These are phyloP conservation scores for Drosophila baimaii DNA, from an alignment of 1,140 invertebrate species.

Conservation along the genomic window DNA sequence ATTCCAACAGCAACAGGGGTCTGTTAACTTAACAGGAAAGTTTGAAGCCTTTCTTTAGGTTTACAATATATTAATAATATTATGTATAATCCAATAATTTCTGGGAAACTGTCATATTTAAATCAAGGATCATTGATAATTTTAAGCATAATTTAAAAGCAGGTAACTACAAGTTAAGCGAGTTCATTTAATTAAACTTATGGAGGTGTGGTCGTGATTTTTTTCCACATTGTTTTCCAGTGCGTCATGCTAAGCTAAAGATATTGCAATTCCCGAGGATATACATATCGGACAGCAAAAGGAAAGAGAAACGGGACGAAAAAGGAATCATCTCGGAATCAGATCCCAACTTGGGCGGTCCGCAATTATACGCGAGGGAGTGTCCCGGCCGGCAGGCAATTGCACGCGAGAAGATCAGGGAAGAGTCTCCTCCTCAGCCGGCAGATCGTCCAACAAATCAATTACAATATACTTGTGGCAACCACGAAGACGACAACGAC, in stretches of 20 bases:
- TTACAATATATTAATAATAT: background rate
- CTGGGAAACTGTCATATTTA: background rate
- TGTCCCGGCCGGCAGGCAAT: slow-evolving; percentile 17
- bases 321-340: slow-evolving; percentile 26
- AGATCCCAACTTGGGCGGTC: slow-evolving; percentile 25
- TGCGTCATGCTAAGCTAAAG: slow-evolving; percentile 17
- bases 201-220: slow-evolving; percentile 9
- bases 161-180: too few species aligned
- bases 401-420: slow-evolving; percentile 20
- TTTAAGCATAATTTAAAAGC: background rate
- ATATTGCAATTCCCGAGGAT: background rate
- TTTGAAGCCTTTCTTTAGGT: background rate
- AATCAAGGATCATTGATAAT: background rate
- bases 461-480: slow-evolving; percentile 63
- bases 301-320: background rate
- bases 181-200: background rate
- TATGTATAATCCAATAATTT: background rate
- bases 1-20: background rate
- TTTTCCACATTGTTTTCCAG: slow-evolving; percentile 11
- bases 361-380: slow-evolving; percentile 21
- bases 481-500: slow-evolving; percentile 36
- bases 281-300: background rate
- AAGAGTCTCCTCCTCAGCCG: slow-evolving; percentile 25
- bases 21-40: background rate
- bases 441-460: slow-evolving; percentile 71